A percentile compares a stretch with the other conserved stretches of the same genome.
Evolutionary conservation across 2,888 invertebrate species (phyloP).

Genomic region (Crematogaster levior): DNA sequence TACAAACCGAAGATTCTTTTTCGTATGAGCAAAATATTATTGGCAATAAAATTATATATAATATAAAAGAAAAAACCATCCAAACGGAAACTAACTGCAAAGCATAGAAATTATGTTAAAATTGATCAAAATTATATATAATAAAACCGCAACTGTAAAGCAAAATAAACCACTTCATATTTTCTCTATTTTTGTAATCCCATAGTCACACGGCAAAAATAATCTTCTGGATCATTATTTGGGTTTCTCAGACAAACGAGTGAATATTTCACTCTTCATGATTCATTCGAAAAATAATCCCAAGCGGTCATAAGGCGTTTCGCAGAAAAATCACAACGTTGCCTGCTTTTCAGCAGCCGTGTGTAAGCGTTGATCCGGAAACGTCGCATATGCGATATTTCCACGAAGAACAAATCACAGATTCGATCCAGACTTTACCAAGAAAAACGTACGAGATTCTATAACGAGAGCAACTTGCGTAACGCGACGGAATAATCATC

Average conservation of each 20-base stretch:
- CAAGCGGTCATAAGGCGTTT: conserved; percentile 61
- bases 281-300: conserved; percentile 74
- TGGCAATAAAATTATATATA: neutral
- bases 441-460: conserved; percentile 49
- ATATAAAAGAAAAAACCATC: neutral
- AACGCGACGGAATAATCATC: conserved; percentile 38
- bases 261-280: conserved; percentile 67
- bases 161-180: neutral
- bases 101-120: neutral
- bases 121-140: neutral
- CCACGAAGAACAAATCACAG: conserved; percentile 35
- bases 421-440: conserved; percentile 25
- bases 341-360: conserved; percentile 13
- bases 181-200: neutral
- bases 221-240: conserved; percentile 4
- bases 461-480: conserved; percentile 37
- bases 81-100: neutral
- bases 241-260: conserved; percentile 33
- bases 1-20: conserved; percentile 22
- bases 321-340: conserved; percentile 33
- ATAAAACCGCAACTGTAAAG: neutral
- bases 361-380: neutral
- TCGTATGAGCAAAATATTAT: conserved; percentile 48
- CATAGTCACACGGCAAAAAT: neutral
- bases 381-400: neutral